Base-by-base conservation (phyloP, 2,797 vertebrate genomes). In the Falco biarmicus region DNA sequence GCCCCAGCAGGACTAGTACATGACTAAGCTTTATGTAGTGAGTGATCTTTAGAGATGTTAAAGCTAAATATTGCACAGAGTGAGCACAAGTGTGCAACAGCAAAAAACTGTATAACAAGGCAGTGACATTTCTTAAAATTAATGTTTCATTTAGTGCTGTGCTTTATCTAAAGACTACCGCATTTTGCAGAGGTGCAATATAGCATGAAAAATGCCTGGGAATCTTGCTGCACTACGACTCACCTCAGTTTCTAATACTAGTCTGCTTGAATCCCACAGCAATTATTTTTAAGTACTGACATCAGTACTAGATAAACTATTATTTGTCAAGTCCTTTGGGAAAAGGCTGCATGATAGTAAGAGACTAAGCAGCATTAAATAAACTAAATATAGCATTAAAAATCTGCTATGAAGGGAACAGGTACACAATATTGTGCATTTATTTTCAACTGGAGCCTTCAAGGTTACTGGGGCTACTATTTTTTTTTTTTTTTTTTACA, bases 241-340 rank as follows among this genome's bases (percentile, higher is more conserved):
- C 64, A 80, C 77, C 45, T 83, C 51, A 14, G 41, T 81, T 95
- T 90, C 84, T 80, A 77, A 68, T 59, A 84, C 61, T 18, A n/a
- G 43, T 63, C 84, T 92, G 57, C 59, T 76, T 92, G 47, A 82
- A 60, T 91, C 81, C 71, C 59, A 81, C 39, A 43, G 59, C 59
- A 96, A 90, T 87, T 95, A 94, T 71, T 95, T 95, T 90, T 59
- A 84, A 79, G 43, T 92, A 90, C 29, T 79, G 86, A 94, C 80
- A 96, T 15, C 51, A 71, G 16, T 47, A 80, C 57, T 41, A 86
- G 77, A 84, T 64, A 84, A 93, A 68, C 73, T 79, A 53, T 16
- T 91, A 74, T 90, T 75, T 76, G 59, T 39, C 4, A 8, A 61
- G 56, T 29, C 32, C 66, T 91, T 82, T 78, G 21, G 51, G 78